Base-by-base conservation (phyloP, 2,113 vertebrate species). In the Nanger granti region DNA sequence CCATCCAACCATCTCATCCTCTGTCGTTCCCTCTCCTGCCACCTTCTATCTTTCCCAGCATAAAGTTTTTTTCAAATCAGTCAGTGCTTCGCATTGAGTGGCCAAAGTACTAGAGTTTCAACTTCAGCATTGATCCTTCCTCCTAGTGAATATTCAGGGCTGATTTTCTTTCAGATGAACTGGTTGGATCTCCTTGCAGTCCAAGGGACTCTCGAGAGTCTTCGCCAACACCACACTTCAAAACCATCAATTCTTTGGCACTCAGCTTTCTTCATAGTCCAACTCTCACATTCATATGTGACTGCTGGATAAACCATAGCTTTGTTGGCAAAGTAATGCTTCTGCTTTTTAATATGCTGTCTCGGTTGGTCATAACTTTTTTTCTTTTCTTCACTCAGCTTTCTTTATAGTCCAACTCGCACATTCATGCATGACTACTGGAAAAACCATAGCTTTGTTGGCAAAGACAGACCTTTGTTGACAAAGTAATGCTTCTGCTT, bases 21-120 rank as follows among this genome's bases (percentile, higher is more conserved):
- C 69, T 37, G n/a, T 6, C 5, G 0, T 41, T 9, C 69, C n/a
- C 18, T 73, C 34, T 73, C 9, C 20, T 73, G 4, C n/a, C 0
- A 0, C 8, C 20, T 73, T 73, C 66, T 37, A 24, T 73, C n/a
- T 73, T 73, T 37, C 9, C 17, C 34, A 69, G 18, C n/a, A 37
- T 73, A 9, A 73, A 5, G n/a, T 18, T 22, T 37, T 73, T 37
- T 73, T 37, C n/a, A 73, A 73, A 73, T 73, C n/a, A 73, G n/a
- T 73, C 18, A 37, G n/a, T 37, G n/a, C 66, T 37, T 73, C n/a
- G 0, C 66, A 37, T 37, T 20, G 18, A 20, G n/a, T 73, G n/a
- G 66, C 66, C 9, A 22, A 37, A 37, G 4, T 37, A 73, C 4
- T 3, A 73, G 8, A 37, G 18, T 37, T 73, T 73, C 66, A 73